Conservation (phyloP, 2,797 vertebrate species). For the Rhadinocentrus ornatus region DNA sequence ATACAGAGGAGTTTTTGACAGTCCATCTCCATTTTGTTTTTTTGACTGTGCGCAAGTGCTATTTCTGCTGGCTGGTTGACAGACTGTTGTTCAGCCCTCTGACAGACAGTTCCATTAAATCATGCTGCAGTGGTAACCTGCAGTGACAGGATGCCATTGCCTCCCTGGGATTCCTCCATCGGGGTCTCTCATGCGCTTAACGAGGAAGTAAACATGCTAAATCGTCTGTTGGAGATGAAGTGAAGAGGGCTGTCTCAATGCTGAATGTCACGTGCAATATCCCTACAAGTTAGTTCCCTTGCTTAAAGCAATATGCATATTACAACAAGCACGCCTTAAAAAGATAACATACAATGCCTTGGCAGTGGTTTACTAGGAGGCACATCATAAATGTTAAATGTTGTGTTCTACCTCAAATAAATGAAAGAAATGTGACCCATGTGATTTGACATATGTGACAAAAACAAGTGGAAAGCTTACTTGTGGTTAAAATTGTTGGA, state of each 20-base stretch:
- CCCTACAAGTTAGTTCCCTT: conserved; percentile 27
- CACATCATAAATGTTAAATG: conserved; percentile 43
- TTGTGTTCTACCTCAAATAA: conserved; percentile 10
- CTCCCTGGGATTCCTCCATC: conserved; percentile 77
- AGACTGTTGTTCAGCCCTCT: conserved; percentile 72
- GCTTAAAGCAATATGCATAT: conserved; percentile 19
- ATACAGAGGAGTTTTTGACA: conserved; percentile 50
- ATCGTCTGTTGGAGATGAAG: conserved; percentile 74
- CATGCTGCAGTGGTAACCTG: conserved; percentile 76
- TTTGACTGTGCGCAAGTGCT: conserved; percentile 21
- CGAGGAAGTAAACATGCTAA: conserved; percentile 83
- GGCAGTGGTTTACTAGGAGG: conserved; percentile 1
- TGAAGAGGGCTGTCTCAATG: conserved; percentile 56
- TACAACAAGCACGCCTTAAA: conserved; percentile 2
- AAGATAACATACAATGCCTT: conserved; percentile 11
- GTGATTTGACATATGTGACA: not conserved
- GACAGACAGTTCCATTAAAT: conserved; percentile 86
- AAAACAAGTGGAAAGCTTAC: not conserved
- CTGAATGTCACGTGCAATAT: conserved; percentile 46
- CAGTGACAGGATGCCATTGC: conserved; percentile 76
- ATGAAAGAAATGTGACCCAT: not conserved
- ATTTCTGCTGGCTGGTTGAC: conserved; percentile 61
- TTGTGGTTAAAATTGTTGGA: conserved; percentile 7
- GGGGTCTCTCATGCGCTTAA: conserved; percentile 79
- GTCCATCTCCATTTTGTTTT: conserved; percentile 31